These are phyloP conservation scores for Linurgus olivaceus DNA, from an alignment of 2,797 vertebrate species.

Conservation along the genomic window DNA sequence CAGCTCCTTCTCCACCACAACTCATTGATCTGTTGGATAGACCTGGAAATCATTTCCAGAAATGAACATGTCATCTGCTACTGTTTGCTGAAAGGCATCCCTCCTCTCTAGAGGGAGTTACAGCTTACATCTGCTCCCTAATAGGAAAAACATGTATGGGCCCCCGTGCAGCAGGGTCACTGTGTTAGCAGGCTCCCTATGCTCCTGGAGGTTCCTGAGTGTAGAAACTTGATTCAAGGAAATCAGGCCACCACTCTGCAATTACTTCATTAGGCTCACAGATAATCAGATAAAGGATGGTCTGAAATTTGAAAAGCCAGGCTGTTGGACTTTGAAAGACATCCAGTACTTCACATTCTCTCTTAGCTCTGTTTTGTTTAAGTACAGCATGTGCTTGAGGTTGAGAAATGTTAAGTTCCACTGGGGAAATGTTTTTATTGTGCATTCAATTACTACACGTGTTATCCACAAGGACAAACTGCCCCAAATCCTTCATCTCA, in stretches of 20 bases:
- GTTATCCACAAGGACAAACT: background rate
- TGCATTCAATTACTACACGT: background rate
- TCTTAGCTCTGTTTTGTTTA: slow-evolving; percentile 56
- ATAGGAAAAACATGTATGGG: slow-evolving; percentile 76
- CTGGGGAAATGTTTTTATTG: background rate
- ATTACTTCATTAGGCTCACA: slow-evolving; percentile 76
- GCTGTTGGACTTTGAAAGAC: background rate
- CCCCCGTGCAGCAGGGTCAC: slow-evolving; percentile 26
- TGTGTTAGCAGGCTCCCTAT: slow-evolving; percentile 52
- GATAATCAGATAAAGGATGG: slow-evolving; percentile 78
- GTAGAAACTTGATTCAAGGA: slow-evolving; percentile 70
- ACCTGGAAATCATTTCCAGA: slow-evolving; percentile 64
- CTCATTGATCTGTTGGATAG: slow-evolving; percentile 49
- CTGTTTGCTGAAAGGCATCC: slow-evolving; percentile 70
- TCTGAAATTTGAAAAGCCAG: slow-evolving; percentile 63
- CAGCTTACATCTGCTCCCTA: slow-evolving; percentile 77
- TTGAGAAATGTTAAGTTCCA: background rate
- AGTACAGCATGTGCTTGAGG: background rate
- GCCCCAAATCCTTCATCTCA: background rate
- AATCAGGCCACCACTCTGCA: slow-evolving; percentile 67
- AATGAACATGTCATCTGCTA: slow-evolving; percentile 72
- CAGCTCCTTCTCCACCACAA: slow-evolving; percentile 36
- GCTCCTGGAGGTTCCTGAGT: slow-evolving; percentile 59
- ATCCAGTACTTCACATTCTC: background rate
- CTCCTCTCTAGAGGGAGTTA: slow-evolving; percentile 67